These are phyloP conservation scores for Scytalopus superciliaris DNA, from an alignment of 2,113 vertebrate genomes.

Conservation along the genomic window DNA sequence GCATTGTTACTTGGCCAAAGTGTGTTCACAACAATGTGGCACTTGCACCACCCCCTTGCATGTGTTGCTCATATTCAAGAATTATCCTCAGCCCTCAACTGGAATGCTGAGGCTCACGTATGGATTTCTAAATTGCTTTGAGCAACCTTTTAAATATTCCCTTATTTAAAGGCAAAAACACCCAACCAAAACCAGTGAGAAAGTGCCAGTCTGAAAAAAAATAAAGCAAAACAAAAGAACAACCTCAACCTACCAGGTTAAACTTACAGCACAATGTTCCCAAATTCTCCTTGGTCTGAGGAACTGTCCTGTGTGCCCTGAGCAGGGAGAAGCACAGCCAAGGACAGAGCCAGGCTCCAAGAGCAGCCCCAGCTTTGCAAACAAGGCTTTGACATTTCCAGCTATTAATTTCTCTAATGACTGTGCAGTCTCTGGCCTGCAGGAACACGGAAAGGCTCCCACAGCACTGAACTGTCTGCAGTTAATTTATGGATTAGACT, in stretches of 20 bases:
- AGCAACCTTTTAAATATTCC: background rate
- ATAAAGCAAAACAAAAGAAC: background rate
- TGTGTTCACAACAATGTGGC: rapidly evolving
- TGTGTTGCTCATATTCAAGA: background rate
- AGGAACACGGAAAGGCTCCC: rapidly evolving
- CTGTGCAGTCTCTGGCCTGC: background rate
- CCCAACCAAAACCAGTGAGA: background rate
- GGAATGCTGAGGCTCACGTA: background rate
- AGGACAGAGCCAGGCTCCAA: background rate
- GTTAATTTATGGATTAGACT: background rate
- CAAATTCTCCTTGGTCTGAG: background rate
- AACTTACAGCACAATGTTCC: background rate
- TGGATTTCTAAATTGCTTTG: background rate
- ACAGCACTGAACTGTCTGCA: background rate
- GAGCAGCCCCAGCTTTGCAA: background rate
- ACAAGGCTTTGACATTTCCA: background rate
- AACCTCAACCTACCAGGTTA: background rate
- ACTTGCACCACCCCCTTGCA: background rate
- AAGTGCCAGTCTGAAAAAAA: background rate
- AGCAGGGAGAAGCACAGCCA: background rate
- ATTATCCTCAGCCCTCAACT: background rate
- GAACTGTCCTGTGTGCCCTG: background rate
- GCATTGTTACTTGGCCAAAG: background rate
- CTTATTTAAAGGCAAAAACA: background rate
- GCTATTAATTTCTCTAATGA: background rate